These are phyloP conservation scores for Thinocorus orbignyianus DNA, from an alignment of 2,113 vertebrate genomes.

Conservation along the genomic window DNA sequence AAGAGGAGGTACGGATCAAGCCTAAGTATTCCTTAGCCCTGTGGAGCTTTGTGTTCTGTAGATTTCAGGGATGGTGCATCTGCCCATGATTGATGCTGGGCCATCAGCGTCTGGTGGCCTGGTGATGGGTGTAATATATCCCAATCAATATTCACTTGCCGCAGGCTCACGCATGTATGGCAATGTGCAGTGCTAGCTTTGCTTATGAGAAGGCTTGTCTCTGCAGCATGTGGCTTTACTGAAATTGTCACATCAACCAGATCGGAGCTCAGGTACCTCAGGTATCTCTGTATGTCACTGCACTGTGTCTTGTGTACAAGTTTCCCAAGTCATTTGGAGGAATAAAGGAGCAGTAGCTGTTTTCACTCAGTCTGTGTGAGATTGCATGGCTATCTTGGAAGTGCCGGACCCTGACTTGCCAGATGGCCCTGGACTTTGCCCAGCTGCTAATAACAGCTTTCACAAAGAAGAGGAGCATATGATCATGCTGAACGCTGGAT, in stretches of 20 bases:
- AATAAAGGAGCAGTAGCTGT: neutral
- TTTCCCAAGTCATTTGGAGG: neutral
- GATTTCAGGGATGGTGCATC: neutral
- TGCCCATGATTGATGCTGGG: neutral
- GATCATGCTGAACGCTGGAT: neutral
- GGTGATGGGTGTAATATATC: neutral
- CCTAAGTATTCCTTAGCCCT: neutral
- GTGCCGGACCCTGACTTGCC: neutral
- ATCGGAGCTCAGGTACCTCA: neutral
- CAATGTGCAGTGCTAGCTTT: neutral
- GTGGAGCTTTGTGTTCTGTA: neutral
- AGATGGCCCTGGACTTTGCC: neutral
- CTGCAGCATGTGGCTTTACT: neutral
- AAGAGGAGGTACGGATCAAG: conserved; percentile 55
- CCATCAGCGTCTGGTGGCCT: neutral
- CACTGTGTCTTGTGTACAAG: neutral
- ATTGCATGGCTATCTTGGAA: neutral
- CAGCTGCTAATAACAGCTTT: neutral
- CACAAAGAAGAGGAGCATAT: neutral
- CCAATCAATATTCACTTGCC: neutral
- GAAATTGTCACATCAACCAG: neutral
- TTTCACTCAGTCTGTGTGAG: neutral
- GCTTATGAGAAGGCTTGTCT: neutral
- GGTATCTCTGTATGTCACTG: neutral
- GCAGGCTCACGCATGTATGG: fast-evolving